A percentile compares a stretch with the other conserved stretches of the same genome.
Conservation (phyloP, 2,113 vertebrate species). For the Atrichornis clamosus region DNA sequence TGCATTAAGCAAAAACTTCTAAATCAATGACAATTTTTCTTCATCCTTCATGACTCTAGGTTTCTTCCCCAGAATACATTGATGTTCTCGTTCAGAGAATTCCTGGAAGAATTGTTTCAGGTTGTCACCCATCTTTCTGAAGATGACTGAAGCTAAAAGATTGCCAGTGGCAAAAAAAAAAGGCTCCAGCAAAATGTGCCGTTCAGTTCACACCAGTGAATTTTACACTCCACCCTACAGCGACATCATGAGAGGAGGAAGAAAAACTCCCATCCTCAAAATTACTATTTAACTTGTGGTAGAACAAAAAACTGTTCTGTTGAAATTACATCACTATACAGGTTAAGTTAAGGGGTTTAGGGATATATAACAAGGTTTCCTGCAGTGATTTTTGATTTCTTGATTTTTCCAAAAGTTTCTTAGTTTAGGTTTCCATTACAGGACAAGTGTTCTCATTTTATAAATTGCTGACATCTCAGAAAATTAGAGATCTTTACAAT, state of each 20-base stretch:
- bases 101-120: background rate
- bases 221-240: background rate
- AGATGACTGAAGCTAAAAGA: background rate
- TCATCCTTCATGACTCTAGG: background rate
- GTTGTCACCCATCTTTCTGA: background rate
- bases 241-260: background rate
- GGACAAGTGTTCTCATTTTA: background rate
- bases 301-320: background rate
- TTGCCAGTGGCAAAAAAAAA: background rate
- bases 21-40: background rate
- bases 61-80: background rate
- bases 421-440: background rate
- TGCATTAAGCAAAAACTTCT: background rate
- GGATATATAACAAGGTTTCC: background rate
- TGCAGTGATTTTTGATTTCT: background rate
- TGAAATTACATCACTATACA: background rate
- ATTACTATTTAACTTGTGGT: background rate
- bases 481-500: background rate
- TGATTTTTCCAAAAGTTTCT: background rate
- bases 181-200: background rate
- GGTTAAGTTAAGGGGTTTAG: background rate
- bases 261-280: background rate
- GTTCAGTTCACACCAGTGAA: background rate
- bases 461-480: background rate
- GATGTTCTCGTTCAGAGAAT: background rate